phyloP scores from a whole-genome alignment of 2,797 vertebrate species.

The Halcyon smyrnensis region DNA sequence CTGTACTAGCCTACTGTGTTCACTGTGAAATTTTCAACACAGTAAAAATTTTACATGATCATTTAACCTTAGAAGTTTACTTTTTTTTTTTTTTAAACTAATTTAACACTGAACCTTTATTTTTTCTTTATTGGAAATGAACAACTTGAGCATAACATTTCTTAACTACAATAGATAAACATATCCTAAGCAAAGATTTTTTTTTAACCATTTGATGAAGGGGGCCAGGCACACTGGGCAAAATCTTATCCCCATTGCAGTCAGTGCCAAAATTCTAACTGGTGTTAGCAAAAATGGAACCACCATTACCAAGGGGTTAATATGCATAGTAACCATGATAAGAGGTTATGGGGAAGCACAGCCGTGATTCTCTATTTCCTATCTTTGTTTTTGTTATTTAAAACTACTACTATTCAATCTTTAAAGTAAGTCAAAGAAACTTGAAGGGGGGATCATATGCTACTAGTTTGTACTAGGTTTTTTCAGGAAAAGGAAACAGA shows the following conservation, averaged over 20 bases:
- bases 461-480: slow-evolving; percentile 77
- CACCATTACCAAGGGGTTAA: neutral
- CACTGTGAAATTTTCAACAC: slow-evolving; percentile 55
- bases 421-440: slow-evolving; percentile 75
- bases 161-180: neutral
- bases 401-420: slow-evolving; percentile 71
- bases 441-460: slow-evolving; percentile 76
- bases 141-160: slow-evolving; percentile 4
- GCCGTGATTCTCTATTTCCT: slow-evolving; percentile 38
- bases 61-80: slow-evolving; percentile 49
- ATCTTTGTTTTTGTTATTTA: slow-evolving; percentile 61
- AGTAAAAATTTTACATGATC: slow-evolving; percentile 28
- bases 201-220: slow-evolving; percentile 17
- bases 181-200: slow-evolving; percentile 3
- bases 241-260: slow-evolving; percentile 5
- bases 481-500: slow-evolving; percentile 78
- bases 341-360: neutral
- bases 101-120: slow-evolving; percentile 40
- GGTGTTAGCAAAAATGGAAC: neutral
- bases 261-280: slow-evolving; percentile 35
- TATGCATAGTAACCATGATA: neutral
- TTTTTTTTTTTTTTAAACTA: neutral
- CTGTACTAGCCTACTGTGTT: slow-evolving; percentile 47
- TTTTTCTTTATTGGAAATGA: neutral
- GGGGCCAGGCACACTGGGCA: neutral